Conservation (phyloP, 1,140 invertebrate species). For the Lethocerus indicus region DNA sequence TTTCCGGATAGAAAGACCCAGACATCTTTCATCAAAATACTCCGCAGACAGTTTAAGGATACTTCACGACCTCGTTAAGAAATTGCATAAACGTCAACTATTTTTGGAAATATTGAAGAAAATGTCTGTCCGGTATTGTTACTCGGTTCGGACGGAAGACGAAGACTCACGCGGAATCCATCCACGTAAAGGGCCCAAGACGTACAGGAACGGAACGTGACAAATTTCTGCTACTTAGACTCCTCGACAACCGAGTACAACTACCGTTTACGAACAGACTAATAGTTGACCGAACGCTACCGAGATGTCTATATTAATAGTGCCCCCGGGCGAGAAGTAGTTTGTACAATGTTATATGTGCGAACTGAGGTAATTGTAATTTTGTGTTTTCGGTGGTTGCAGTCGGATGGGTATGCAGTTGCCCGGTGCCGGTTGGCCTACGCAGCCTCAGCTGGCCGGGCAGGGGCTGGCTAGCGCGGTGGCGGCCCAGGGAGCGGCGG, state of each 20-base stretch:
- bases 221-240: too few species aligned
- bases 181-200: too few species aligned
- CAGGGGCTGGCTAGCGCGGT: constrained; percentile 28
- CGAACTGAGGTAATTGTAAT: not conserved
- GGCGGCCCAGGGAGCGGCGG: constrained; percentile 34
- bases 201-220: too few species aligned
- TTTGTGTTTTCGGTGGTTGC: constrained; percentile 13
- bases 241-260: not conserved
- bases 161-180: too few species aligned
- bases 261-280: not conserved
- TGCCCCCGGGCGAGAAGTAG: not conserved
- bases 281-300: not conserved
- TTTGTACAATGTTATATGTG: not conserved
- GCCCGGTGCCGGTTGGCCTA: constrained; percentile 42
- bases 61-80: too few species aligned
- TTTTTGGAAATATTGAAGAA: too few species aligned
- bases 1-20: too few species aligned
- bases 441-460: constrained; percentile 34
- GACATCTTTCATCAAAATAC: too few species aligned
- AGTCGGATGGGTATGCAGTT: constrained; percentile 58
- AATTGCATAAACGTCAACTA: too few species aligned
- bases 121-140: too few species aligned
- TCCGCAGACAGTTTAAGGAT: too few species aligned
- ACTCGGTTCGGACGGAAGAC: too few species aligned
- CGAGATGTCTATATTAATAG: not conserved